Percentiles rank a stretch among this genome's conserved stretches.
These are phyloP conservation scores for Subacronicta megacephala DNA, from an alignment of 2,888 invertebrate genomes.

Conservation along the genomic window DNA sequence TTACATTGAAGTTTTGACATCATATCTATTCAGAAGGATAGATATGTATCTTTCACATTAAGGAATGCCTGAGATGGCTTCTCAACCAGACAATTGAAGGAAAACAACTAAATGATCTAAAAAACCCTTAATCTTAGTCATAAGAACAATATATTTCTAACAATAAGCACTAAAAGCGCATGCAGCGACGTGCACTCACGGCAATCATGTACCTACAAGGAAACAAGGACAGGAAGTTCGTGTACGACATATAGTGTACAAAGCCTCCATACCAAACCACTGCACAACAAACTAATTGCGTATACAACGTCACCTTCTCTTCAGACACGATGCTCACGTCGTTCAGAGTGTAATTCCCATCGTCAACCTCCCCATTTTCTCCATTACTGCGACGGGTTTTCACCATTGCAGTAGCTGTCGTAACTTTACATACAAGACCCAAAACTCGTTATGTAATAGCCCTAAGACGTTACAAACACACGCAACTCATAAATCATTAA, in stretches of 20 bases:
- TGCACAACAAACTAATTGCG: conserved; percentile 67
- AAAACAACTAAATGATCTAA: conserved; percentile 7
- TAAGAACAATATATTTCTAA: conserved; percentile 31
- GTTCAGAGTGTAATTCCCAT: conserved; percentile 84
- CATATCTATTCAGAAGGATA: conserved; percentile 24
- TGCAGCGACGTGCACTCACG: conserved; percentile 75
- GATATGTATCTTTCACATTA: conserved; percentile 12
- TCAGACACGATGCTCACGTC: conserved; percentile 85
- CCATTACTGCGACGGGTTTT: conserved; percentile 89
- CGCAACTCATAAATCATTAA: conserved; percentile 66
- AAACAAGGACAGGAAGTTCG: conserved; percentile 78
- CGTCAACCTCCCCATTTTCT: conserved; percentile 87
- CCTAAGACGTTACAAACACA: conserved; percentile 69
- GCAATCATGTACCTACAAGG: conserved; percentile 59
- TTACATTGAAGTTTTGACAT: conserved; percentile 38
- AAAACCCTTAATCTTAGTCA: conserved; percentile 30
- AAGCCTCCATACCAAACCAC: conserved; percentile 68
- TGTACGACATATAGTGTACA: conserved; percentile 64
- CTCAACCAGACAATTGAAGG: conserved; percentile 6
- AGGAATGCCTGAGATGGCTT: conserved; percentile 3
- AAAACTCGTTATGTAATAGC: conserved; percentile 75
- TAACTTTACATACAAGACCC: conserved; percentile 75
- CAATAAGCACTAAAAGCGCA: conserved; percentile 70
- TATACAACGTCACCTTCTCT: conserved; percentile 85
- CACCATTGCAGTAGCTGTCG: conserved; percentile 83